These are phyloP conservation scores for Anguilla megastoma DNA, from an alignment of 2,797 vertebrate species.

Conservation along the genomic window DNA sequence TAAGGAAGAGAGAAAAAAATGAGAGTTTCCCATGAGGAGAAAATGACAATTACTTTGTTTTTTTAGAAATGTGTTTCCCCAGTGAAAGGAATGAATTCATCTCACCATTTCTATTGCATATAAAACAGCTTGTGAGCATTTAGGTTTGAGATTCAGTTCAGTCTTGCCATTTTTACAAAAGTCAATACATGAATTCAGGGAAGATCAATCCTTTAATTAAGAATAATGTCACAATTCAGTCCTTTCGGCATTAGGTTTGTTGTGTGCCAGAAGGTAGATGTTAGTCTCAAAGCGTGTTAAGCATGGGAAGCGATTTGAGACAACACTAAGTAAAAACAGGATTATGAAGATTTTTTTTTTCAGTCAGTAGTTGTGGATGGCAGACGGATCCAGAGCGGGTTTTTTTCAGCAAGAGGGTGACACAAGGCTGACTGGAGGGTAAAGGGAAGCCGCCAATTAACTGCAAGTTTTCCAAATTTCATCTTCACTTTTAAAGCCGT, in stretches of 20 bases:
- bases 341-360: neutral
- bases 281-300: neutral
- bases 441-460: too few species aligned
- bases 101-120: neutral
- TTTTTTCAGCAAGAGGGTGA: too few species aligned
- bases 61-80: neutral
- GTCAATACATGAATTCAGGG: neutral
- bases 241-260: neutral
- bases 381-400: too few species aligned
- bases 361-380: too few species aligned
- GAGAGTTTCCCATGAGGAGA: neutral
- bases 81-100: neutral
- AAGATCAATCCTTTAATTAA: constrained; percentile 11
- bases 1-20: neutral
- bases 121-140: neutral
- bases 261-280: neutral
- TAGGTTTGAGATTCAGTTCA: neutral
- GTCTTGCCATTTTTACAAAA: neutral
- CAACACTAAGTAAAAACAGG: neutral
- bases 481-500: neutral
- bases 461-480: neutral
- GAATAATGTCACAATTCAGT: neutral
- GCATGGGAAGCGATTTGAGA: neutral
- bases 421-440: neutral
- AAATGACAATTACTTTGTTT: neutral